Percentiles rank a stretch among this genome's conserved stretches.
phyloP scores from a whole-genome alignment of 2,888 invertebrate genomes.

The Yponomeuta cagnagella region DNA sequence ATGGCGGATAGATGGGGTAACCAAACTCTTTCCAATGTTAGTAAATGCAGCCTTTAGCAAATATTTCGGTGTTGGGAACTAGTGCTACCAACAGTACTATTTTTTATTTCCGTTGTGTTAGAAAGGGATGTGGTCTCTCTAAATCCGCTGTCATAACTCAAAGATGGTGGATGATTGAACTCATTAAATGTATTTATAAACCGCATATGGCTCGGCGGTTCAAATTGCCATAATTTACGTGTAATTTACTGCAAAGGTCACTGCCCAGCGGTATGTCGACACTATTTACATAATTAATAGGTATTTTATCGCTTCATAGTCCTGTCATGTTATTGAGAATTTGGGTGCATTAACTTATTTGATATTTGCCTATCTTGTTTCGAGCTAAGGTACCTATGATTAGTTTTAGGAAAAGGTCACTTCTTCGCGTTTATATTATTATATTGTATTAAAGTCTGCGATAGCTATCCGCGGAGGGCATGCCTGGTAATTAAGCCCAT shows the following conservation, averaged over 20 bases:
- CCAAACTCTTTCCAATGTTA: no score
- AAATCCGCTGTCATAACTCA: conserved; percentile 30
- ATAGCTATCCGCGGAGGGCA: no score
- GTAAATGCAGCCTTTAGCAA: no score
- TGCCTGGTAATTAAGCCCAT: no score
- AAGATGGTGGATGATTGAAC: conserved; percentile 50
- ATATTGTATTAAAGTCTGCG: no score
- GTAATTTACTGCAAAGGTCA: conserved; percentile 48
- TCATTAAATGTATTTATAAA: conserved; percentile 53
- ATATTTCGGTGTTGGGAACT: no score
- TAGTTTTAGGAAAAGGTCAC: no score
- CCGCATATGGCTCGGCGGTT: conserved; percentile 44
- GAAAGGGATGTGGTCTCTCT: not conserved
- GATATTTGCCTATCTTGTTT: no score
- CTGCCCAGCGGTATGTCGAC: conserved; percentile 19
- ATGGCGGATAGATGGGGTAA: not conserved
- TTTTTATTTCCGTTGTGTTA: not conserved
- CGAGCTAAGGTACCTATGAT: no score
- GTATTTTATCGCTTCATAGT: not conserved
- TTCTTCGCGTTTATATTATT: no score
- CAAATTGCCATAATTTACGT: conserved; percentile 48
- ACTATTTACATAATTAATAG: not conserved
- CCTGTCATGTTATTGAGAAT: not conserved
- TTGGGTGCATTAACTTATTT: not conserved
- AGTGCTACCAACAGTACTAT: no score